A percentile compares a stretch with the other conserved stretches of the same genome.
phyloP scores from a whole-genome alignment of 2,113 vertebrate species.

The Lagopus muta region DNA sequence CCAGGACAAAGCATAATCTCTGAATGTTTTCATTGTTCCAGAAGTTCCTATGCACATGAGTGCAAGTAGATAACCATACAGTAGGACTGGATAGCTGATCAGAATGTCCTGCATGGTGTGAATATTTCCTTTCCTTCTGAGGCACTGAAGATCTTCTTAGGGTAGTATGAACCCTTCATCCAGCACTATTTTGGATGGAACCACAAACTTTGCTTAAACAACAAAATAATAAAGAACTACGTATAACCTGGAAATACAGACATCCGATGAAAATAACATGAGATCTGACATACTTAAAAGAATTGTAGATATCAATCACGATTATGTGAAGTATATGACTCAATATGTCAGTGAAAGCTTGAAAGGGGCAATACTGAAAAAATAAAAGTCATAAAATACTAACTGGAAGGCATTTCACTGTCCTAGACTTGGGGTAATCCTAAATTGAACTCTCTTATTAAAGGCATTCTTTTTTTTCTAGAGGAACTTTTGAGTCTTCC shows the following conservation, averaged over 20 bases:
- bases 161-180: not conserved
- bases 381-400: not conserved
- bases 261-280: not conserved
- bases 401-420: not conserved
- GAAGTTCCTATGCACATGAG: not conserved
- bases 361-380: not conserved
- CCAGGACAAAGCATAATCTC: not conserved
- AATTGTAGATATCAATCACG: not conserved
- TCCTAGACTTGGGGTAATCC: not conserved
- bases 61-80: not conserved
- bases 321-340: not conserved
- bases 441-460: not conserved
- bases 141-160: not conserved
- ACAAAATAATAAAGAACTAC: not conserved
- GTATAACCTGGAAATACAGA: not conserved
- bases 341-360: not conserved
- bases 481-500: not conserved
- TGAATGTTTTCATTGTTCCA: not conserved
- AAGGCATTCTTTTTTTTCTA: not conserved
- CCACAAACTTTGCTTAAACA: not conserved
- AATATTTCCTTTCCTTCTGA: not conserved
- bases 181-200: not conserved
- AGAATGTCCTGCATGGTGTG: not conserved
- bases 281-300: not conserved
- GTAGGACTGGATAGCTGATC: not conserved